phyloP scores from a whole-genome alignment of 2,888 invertebrate species.

The Dichetophora obliterata region DNA sequence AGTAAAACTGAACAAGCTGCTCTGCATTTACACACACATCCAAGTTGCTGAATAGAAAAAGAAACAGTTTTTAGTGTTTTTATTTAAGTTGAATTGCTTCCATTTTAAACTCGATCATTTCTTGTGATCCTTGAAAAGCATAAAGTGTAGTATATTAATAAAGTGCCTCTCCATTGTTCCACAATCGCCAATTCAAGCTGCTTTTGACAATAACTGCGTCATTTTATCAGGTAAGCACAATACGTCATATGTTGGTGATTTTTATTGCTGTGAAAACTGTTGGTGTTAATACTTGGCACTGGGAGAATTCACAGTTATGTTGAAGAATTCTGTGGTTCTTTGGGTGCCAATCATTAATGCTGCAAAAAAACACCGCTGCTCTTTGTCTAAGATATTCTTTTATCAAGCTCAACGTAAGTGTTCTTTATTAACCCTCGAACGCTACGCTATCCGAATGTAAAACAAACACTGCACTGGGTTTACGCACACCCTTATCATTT shows the following conservation, averaged over 20 bases:
- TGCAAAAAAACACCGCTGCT: constrained; percentile 42
- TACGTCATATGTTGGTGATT: background rate
- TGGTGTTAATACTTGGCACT: constrained; percentile 69
- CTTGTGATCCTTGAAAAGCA: background rate
- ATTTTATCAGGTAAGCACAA: background rate
- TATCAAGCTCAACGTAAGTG: no score
- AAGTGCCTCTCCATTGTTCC: background rate
- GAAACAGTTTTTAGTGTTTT: background rate
- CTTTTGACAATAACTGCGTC: background rate
- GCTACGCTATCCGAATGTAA: no score
- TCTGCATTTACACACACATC: background rate
- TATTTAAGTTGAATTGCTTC: background rate
- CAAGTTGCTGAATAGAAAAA: background rate
- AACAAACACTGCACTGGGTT: no score
- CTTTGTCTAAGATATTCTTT: no score
- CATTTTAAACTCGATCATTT: background rate
- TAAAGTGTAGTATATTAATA: no score
- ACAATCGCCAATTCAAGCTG: background rate
- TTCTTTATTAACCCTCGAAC: no score
- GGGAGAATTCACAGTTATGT: constrained; percentile 71
- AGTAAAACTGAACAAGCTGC: background rate
- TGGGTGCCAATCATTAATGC: constrained; percentile 69
- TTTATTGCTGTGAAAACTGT: constrained; percentile 5
- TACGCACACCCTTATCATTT: no score
- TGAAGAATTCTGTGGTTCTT: constrained; percentile 69